phyloP scores from a whole-genome alignment of 2,113 vertebrate genomes.

The Protomyctophum bolini region DNA sequence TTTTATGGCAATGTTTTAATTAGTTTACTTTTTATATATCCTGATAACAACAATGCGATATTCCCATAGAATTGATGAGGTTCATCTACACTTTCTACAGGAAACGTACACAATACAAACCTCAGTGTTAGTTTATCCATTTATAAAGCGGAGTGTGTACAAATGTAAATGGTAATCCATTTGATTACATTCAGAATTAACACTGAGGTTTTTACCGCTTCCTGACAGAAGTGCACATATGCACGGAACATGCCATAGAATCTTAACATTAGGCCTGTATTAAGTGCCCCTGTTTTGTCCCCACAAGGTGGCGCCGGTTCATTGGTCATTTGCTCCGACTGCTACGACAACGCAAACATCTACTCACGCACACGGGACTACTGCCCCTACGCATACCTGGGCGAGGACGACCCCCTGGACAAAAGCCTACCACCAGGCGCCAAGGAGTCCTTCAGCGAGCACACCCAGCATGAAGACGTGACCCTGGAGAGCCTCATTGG shows the following conservation, averaged over 20 bases:
- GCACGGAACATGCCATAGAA: not conserved
- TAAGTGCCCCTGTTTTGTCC: not conserved
- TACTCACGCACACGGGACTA: constrained; percentile 91
- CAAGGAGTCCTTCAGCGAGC: constrained; percentile 55
- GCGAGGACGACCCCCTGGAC: constrained; percentile 87
- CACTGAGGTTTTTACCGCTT: no score
- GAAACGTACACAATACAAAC: no score
- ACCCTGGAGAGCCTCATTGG: constrained; percentile 75
- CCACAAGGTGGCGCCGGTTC: constrained; percentile 69
- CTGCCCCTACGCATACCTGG: constrained; percentile 89
- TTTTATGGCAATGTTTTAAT: not conserved
- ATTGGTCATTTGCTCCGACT: constrained; percentile 94
- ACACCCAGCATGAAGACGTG: constrained; percentile 66
- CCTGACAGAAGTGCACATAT: no score
- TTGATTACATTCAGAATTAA: no score
- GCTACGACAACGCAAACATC: constrained; percentile 95
- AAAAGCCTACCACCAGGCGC: constrained; percentile 77
- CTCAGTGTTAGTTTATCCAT: no score
- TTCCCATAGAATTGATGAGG: no score
- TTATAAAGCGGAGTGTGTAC: no score
- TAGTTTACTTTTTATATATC: no score
- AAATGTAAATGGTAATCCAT: no score
- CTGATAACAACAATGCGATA: no score
- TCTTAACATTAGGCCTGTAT: not conserved
- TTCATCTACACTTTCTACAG: no score